A percentile compares a stretch with the other conserved stretches of the same genome.
phyloP scores from a whole-genome alignment of 2,797 vertebrate species.

The Knipowitschia caucasica region DNA sequence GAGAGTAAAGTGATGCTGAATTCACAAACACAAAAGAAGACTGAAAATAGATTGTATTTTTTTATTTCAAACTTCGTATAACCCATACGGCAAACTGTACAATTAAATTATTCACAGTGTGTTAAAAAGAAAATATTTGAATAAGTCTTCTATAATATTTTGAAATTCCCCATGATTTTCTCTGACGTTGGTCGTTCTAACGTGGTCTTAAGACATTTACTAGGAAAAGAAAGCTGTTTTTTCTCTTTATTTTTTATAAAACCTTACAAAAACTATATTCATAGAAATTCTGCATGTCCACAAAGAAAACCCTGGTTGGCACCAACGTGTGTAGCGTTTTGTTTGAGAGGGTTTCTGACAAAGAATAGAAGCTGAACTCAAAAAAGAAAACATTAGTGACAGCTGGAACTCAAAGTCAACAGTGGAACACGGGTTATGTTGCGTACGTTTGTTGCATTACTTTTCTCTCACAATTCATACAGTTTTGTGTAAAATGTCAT shows the following conservation, averaged over 20 bases:
- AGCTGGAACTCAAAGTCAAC: slow-evolving; percentile 56
- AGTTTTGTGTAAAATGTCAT: slow-evolving; percentile 74
- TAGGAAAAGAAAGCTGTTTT: slow-evolving; percentile 86
- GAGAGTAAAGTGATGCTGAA: not conserved
- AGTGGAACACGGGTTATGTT: slow-evolving; percentile 66
- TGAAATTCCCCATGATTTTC: slow-evolving; percentile 64
- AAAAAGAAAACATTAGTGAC: slow-evolving; percentile 53
- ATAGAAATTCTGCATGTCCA: slow-evolving; percentile 97
- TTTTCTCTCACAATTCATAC: slow-evolving; percentile 69
- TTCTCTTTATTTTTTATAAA: slow-evolving; percentile 86
- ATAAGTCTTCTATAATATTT: slow-evolving; percentile 69
- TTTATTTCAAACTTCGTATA: slow-evolving; percentile 98
- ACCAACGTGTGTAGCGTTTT: slow-evolving; percentile 69
- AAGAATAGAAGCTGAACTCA: slow-evolving; percentile 62
- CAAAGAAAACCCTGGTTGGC: slow-evolving; percentile 89
- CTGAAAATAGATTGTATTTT: slow-evolving; percentile 37
- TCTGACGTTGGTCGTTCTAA: slow-evolving; percentile 70
- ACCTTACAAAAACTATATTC: slow-evolving; percentile 98
- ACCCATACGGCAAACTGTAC: slow-evolving; percentile 99
- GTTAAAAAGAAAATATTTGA: slow-evolving; percentile 96
- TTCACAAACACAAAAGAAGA: slow-evolving; percentile 10
- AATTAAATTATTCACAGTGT: slow-evolving; percentile 99
- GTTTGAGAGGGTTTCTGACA: slow-evolving; percentile 65
- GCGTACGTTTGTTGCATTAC: slow-evolving; percentile 61
- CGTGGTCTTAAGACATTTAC: slow-evolving; percentile 94